phyloP scores from a whole-genome alignment of 2,888 invertebrate genomes.

The Ennomos erosarius region DNA sequence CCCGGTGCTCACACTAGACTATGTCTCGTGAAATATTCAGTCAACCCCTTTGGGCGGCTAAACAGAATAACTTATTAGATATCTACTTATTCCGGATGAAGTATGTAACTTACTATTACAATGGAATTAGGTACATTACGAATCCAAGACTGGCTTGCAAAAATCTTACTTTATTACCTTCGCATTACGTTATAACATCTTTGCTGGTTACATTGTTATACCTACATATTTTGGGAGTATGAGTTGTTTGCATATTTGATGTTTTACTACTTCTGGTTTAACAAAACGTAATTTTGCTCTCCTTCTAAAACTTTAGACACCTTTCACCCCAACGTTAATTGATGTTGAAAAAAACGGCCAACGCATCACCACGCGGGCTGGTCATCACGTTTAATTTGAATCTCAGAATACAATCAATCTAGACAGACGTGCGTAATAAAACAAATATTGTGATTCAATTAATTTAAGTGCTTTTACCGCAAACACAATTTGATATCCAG shows the following conservation, averaged over 20 bases:
- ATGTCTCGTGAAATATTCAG: constrained; percentile 73
- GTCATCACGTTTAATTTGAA: too few species aligned
- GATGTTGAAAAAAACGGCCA: too few species aligned
- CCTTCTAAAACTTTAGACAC: too few species aligned
- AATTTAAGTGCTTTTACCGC: constrained; percentile 25
- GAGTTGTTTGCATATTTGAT: too few species aligned
- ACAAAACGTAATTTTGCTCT: too few species aligned
- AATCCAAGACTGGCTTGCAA: not conserved
- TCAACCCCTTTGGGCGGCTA: constrained; percentile 60
- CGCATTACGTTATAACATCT: not conserved
- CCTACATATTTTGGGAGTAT: too few species aligned
- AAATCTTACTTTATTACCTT: not conserved
- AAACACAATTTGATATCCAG: constrained; percentile 34
- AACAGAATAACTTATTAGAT: constrained; percentile 72
- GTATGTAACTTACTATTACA: constrained; percentile 21
- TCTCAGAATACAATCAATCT: constrained; percentile 1
- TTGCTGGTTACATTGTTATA: too few species aligned
- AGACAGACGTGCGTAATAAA: constrained; percentile 2
- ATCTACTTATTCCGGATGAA: constrained; percentile 42
- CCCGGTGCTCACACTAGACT: constrained; percentile 55
- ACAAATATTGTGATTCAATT: constrained; percentile 23
- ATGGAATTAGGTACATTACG: constrained; percentile 19
- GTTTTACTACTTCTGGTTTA: too few species aligned
- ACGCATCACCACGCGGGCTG: too few species aligned
- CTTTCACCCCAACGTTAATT: too few species aligned